Percentiles rank a stretch among this genome's conserved stretches.
Conservation (phyloP, 2,888 invertebrate genomes). For the Ashinkailepas kermadecensis region DNA sequence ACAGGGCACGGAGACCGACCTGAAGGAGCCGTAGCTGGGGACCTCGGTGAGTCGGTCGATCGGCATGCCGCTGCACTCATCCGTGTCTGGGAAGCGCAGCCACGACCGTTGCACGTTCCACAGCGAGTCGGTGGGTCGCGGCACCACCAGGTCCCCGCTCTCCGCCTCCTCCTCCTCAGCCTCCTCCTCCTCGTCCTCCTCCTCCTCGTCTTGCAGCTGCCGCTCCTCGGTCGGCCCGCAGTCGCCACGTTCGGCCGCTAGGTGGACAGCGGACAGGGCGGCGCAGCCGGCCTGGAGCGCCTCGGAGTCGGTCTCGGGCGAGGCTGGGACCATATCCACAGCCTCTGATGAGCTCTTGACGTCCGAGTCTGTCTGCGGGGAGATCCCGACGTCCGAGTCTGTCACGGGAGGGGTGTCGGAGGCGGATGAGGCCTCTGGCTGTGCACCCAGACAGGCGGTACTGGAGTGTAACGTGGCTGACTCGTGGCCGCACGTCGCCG, state of each 20-base stretch:
- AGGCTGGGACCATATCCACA: not conserved
- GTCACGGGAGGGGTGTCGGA: too few relatives aligned
- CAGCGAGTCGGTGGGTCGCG: not conserved
- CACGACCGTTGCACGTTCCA: constrained; percentile 11
- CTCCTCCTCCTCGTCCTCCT: not conserved
- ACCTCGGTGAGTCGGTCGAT: not conserved
- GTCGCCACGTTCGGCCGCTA: not conserved
- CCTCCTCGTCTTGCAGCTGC: too few relatives aligned
- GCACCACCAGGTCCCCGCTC: not conserved
- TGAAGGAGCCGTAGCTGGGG: constrained; percentile 8
- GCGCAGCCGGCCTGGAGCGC: not conserved
- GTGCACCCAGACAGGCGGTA: too few relatives aligned
- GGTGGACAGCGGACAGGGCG: not conserved
- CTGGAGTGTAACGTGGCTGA: too few relatives aligned
- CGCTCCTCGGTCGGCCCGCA: too few relatives aligned
- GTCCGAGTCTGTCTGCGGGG: too few relatives aligned
- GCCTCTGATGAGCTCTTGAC: not conserved
- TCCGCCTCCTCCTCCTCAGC: not conserved
- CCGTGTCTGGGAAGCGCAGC: not conserved
- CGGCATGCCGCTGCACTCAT: not conserved
- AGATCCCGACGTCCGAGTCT: too few relatives aligned
- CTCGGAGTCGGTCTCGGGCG: not conserved
- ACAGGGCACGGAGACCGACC: not conserved
- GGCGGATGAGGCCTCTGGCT: too few relatives aligned
- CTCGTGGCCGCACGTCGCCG: too few relatives aligned